Evolutionary conservation across 1,140 invertebrate species (phyloP).

Genomic region (Onthophagus taurus): DNA sequence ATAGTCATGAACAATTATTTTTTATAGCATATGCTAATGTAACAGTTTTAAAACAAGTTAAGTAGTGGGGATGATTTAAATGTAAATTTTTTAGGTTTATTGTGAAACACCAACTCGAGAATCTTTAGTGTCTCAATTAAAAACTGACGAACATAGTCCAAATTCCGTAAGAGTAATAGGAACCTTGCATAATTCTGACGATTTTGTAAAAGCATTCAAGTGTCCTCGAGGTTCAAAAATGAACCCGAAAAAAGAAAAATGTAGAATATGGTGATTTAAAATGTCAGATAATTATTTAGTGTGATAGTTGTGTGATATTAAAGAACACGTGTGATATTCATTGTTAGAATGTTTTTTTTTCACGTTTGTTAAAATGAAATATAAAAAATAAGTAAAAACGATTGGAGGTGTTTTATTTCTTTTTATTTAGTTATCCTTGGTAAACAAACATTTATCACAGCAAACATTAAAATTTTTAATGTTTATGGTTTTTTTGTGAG

Average conservation of each 20-base stretch:
- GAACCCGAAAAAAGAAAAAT: conserved; percentile 71
- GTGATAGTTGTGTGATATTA: too few species aligned
- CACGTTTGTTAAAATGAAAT: background rate
- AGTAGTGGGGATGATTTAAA: background rate
- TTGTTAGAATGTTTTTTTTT: background rate
- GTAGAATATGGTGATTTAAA: conserved; percentile 52
- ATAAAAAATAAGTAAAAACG: too few species aligned
- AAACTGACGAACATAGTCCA: conserved; percentile 64
- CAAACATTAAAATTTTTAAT: too few species aligned
- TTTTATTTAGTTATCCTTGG: too few species aligned
- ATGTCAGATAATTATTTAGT: background rate
- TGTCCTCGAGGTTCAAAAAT: conserved; percentile 66
- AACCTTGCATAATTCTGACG: conserved; percentile 72
- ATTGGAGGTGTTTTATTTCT: too few species aligned
- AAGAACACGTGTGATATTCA: background rate
- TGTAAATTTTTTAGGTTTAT: conserved; percentile 54
- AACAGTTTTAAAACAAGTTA: conserved; percentile 30
- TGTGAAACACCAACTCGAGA: conserved; percentile 59
- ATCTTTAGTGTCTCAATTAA: conserved; percentile 53
- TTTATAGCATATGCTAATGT: conserved; percentile 84
- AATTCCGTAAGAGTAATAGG: conserved; percentile 68
- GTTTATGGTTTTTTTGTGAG: too few species aligned
- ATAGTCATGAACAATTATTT: conserved; percentile 74
- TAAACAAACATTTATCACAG: too few species aligned
- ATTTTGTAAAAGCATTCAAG: conserved; percentile 73